Evolutionary conservation across 2,797 vertebrate species (phyloP).

Genomic region (Crax fasciolata): DNA sequence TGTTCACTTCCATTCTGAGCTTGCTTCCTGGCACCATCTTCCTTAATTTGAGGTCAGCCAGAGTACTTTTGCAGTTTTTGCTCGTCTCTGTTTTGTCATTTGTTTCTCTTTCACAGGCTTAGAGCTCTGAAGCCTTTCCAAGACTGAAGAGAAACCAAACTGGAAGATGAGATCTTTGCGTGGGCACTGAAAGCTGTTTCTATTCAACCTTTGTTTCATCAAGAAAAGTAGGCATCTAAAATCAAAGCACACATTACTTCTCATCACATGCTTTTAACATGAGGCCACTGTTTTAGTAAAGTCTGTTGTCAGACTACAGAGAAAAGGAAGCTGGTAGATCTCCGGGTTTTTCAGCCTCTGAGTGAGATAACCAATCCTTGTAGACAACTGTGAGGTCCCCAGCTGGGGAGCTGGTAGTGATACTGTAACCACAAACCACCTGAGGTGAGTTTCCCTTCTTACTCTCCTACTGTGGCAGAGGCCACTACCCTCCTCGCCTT

Average conservation of each 20-base stretch:
- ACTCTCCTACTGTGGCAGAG: not conserved
- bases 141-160: not conserved
- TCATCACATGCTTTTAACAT: not conserved
- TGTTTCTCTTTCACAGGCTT: not conserved
- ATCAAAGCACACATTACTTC: not conserved
- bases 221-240: not conserved
- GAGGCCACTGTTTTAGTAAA: not conserved
- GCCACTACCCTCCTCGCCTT: not conserved
- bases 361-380: rapidly evolving
- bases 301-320: not conserved
- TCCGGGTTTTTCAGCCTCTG: not conserved
- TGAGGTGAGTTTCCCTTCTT: not conserved
- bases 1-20: not conserved
- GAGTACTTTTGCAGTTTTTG: not conserved
- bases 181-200: not conserved
- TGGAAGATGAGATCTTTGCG: not conserved
- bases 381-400: not conserved
- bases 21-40: not conserved
- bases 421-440: not conserved
- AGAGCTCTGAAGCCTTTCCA: not conserved
- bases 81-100: not conserved
- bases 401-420: not conserved
- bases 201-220: not conserved
- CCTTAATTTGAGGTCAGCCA: not conserved
- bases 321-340: not conserved